Percentiles rank a stretch among this genome's conserved stretches.
Conservation (phyloP, 2,888 invertebrate species). For the Parnassius mnemosyne region DNA sequence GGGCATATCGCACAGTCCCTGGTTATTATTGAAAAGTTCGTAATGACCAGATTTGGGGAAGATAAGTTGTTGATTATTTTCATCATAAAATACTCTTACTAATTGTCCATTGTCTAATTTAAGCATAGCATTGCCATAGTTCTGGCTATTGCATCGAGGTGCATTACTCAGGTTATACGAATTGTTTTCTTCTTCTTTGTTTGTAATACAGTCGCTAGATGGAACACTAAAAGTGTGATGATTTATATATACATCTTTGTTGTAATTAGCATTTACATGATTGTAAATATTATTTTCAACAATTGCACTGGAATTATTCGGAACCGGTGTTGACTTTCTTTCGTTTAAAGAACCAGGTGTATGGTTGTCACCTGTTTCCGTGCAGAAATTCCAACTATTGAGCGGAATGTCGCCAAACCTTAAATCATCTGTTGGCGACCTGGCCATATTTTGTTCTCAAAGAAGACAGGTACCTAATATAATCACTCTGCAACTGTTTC, state of each 20-base stretch:
- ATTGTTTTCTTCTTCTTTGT: constrained; percentile 61
- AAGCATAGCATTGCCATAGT: constrained; percentile 70
- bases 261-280: constrained; percentile 55
- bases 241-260: constrained; percentile 65
- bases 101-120: constrained; percentile 72
- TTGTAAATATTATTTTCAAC: constrained; percentile 64
- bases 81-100: constrained; percentile 69
- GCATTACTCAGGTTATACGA: constrained; percentile 53
- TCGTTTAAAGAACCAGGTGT: constrained; percentile 60
- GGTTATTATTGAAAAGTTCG: constrained; percentile 69
- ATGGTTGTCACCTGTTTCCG: constrained; percentile 64
- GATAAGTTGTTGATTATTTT: constrained; percentile 71
- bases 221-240: constrained; percentile 62
- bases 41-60: constrained; percentile 73
- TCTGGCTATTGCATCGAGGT: constrained; percentile 54
- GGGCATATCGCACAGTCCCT: constrained; percentile 60
- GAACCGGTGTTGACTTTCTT: constrained; percentile 52
- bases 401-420: constrained; percentile 68
- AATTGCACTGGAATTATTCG: constrained; percentile 49
- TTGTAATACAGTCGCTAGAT: constrained; percentile 50
- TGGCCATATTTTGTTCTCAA: constrained; percentile 73
- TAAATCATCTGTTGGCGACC: constrained; percentile 76
- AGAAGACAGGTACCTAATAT: constrained; percentile 29
- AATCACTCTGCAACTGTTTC: constrained; percentile 31
- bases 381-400: constrained; percentile 73